These are phyloP conservation scores for Pygoscelis adeliae DNA, from an alignment of 2,113 vertebrate genomes.

Conservation along the genomic window DNA sequence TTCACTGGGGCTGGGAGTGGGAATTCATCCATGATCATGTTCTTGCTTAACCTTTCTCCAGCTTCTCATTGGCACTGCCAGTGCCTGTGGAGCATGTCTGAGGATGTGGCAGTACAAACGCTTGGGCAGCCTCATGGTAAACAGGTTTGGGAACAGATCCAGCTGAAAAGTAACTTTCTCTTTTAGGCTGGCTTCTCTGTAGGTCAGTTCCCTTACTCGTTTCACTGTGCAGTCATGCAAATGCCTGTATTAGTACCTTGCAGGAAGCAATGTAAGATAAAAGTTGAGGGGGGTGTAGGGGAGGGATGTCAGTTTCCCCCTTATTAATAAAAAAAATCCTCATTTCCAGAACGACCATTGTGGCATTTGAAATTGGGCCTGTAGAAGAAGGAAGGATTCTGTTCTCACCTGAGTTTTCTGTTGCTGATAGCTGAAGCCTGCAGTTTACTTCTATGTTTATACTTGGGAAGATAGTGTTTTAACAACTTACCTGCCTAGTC, in stretches of 20 bases:
- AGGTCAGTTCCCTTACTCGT: background rate
- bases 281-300: background rate
- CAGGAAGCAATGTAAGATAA: background rate
- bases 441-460: background rate
- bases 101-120: background rate
- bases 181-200: background rate
- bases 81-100: background rate
- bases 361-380: background rate
- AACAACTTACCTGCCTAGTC: background rate
- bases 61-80: rapidly evolving
- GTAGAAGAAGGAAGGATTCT: background rate
- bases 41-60: background rate
- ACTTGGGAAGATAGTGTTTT: background rate
- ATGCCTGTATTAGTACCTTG: background rate
- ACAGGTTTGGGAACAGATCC: background rate
- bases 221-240: rapidly evolving
- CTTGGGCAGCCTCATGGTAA: background rate
- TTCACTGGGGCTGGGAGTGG: background rate
- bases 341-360: rapidly evolving
- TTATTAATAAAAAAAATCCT: background rate
- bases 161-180: background rate
- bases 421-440: background rate
- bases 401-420: background rate
- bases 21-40: background rate
- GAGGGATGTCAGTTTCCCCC: background rate